These are phyloP conservation scores for Enteromius anoplus DNA, from an alignment of 2,797 vertebrate genomes.

Conservation along the genomic window DNA sequence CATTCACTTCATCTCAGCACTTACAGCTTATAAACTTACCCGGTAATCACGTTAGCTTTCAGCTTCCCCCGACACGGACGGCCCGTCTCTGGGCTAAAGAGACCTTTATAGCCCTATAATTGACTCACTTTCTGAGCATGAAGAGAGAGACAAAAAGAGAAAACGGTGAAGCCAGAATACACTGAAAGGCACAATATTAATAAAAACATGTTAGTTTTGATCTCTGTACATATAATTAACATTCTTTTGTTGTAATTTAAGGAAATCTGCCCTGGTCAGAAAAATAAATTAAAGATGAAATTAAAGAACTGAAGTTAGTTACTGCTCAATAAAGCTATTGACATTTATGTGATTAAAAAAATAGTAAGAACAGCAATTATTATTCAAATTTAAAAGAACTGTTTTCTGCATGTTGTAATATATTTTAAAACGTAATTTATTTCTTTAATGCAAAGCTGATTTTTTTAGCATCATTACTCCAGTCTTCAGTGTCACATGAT, in stretches of 20 bases:
- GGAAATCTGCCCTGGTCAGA: background rate
- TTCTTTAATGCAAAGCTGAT: background rate
- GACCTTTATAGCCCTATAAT: conserved; percentile 79
- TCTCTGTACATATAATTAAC: background rate
- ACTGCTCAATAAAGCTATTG: background rate
- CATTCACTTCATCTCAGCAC: conserved; percentile 81
- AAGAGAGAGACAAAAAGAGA: conserved; percentile 57
- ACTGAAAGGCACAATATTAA: background rate
- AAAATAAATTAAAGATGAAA: background rate
- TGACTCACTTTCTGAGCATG: conserved; percentile 69
- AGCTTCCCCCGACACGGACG: conserved; percentile 78
- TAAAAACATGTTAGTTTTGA: conserved; percentile 2
- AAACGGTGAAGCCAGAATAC: conserved; percentile 69
- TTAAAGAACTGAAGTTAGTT: background rate
- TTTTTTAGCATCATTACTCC: background rate
- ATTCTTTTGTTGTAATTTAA: background rate
- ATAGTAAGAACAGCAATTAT: background rate
- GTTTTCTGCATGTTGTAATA: background rate
- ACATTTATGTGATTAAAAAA: background rate
- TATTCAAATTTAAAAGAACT: background rate
- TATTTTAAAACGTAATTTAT: background rate
- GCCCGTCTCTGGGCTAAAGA: conserved; percentile 75
- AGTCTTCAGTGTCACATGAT: background rate
- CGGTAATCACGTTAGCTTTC: conserved; percentile 80
- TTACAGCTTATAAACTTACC: conserved; percentile 80